Evolutionary conservation across 2,888 invertebrate genomes (phyloP).

Genomic region (Troglohyphantes excavatus): DNA sequence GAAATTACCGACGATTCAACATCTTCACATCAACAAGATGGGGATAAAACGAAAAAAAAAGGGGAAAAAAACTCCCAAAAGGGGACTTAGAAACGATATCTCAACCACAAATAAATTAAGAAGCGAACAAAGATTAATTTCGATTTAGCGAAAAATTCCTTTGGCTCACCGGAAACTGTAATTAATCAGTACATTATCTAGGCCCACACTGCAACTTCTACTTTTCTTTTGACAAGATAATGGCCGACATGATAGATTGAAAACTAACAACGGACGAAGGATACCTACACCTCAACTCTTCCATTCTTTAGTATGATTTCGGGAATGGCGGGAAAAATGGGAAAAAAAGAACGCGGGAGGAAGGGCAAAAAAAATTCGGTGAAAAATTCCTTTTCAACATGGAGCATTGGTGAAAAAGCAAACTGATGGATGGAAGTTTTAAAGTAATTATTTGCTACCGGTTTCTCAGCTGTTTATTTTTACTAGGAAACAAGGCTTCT

Average conservation of each 20-base stretch:
- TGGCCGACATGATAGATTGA: slow-evolving; percentile 77
- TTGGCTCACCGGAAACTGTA: slow-evolving; percentile 64
- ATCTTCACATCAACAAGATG: slow-evolving; percentile 36
- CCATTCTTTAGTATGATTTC: not conserved
- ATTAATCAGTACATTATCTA: slow-evolving; percentile 77
- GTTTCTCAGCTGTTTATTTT: slow-evolving; percentile 44
- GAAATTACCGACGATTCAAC: slow-evolving; percentile 40
- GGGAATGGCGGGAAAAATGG: slow-evolving; percentile 2
- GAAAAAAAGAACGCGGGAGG: not conserved
- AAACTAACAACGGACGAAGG: slow-evolving; percentile 75
- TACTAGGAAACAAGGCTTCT: not conserved
- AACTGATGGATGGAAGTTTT: slow-evolving; percentile 72
- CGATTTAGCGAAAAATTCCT: slow-evolving; percentile 71
- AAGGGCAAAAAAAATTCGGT: slow-evolving; percentile 68
- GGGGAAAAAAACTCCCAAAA: slow-evolving; percentile 11
- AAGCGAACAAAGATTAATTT: slow-evolving; percentile 77
- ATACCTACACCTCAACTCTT: slow-evolving; percentile 50
- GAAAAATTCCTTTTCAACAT: slow-evolving; percentile 56
- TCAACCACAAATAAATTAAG: slow-evolving; percentile 78
- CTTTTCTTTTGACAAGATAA: slow-evolving; percentile 77
- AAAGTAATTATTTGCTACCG: slow-evolving; percentile 71
- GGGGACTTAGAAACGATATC: slow-evolving; percentile 55
- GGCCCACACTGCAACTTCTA: slow-evolving; percentile 66
- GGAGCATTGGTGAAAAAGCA: slow-evolving; percentile 1
- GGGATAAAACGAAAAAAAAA: not conserved